These are phyloP conservation scores for Sciurus vulgaris DNA, from an alignment of 2,797 vertebrate genomes.

Conservation along the genomic window DNA sequence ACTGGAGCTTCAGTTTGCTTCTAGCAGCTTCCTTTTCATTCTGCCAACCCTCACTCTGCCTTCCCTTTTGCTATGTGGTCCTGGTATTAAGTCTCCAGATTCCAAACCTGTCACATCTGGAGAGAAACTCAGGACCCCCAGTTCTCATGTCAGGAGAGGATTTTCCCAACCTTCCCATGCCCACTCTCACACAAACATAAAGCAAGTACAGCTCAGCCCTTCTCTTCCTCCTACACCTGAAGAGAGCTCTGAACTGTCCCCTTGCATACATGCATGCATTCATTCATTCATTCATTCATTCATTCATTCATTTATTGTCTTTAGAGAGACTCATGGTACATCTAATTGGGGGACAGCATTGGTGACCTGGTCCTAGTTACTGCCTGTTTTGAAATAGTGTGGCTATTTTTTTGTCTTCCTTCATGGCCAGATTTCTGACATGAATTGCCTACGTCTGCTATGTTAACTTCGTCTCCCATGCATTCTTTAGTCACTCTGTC, in stretches of 20 bases:
- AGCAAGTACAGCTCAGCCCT: neutral
- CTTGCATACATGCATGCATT: neutral
- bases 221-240: neutral
- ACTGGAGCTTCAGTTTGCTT: slow-evolving; percentile 43
- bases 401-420: slow-evolving; percentile 38
- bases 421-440: neutral
- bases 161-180: neutral
- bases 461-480: neutral
- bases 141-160: neutral
- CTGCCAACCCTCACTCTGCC: neutral
- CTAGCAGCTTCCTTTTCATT: neutral
- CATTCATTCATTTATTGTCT: neutral
- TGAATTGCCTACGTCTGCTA: neutral
- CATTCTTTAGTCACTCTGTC: neutral
- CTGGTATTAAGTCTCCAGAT: slow-evolving; percentile 37
- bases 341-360: neutral
- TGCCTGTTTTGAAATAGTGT: slow-evolving; percentile 13
- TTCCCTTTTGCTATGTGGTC: neutral
- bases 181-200: neutral
- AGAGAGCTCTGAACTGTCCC: neutral
- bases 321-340: neutral
- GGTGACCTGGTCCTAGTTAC: neutral
- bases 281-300: neutral
- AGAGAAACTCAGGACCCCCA: neutral
- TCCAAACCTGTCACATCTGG: neutral